Base-by-base conservation (phyloP, 2,888 invertebrate genomes). In the Drosophila siamana region DNA sequence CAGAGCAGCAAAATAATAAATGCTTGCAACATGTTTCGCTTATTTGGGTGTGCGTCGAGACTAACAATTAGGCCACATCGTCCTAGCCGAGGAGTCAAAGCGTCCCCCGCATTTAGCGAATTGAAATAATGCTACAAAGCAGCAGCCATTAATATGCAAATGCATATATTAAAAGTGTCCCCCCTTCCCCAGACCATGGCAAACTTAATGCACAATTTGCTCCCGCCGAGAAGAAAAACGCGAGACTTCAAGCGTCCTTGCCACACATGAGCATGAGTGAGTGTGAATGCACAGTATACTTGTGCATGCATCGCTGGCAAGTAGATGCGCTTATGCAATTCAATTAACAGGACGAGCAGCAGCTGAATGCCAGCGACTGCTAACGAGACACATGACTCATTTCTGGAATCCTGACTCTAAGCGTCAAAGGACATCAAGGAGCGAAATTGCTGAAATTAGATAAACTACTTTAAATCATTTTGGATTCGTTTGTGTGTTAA, bases 71-170 rank as follows among this genome's bases (percentile, higher is more conserved):
- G 63, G 70, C 52, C 46, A 52, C 28, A 46, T 60, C 51, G 48
- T 48, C 38, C 19, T 7, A 9, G n/a, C n/a, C n/a, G n/a, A n/a
- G n/a, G 8, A 50, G 9, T 28, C 22, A 13, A 1, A 15, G 30
- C 28, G 36, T 48, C 28, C 28, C 41, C 41, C 28, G 41, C 51
- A 19, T 19, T 43, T 40, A 22, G 62, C 40, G 54, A 83, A 69
- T 59, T 66, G 62, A 41, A 80, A 61, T 69, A 62, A 57, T 48
- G 46, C 30, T n/a, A 15, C 22, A 22, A 36, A 69, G 47, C 33
- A 46, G 40, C 51, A 33, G 33, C 33, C 60, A 82, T 78, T 72
- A 70, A 67, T 54, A 61, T 74, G 64, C 70, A 65, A 84, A 82
- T 70, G 61, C 59, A 64, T 52, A 74, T 71, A 19, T 19, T 69